phyloP scores from a whole-genome alignment of 2,888 invertebrate genomes.

The Dioctria linearis region DNA sequence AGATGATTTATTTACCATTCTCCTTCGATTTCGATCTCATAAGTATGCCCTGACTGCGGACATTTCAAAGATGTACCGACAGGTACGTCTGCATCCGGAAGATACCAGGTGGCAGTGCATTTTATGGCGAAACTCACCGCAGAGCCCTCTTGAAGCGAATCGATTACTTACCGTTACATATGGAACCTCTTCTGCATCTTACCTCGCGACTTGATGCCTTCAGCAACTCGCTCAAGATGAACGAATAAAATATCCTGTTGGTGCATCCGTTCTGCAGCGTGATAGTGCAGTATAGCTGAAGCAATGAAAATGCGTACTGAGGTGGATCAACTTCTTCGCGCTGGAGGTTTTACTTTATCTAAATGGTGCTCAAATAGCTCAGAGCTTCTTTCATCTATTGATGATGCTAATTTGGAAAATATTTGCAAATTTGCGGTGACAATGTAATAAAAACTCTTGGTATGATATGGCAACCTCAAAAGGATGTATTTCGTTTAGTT shows the following conservation, averaged over 20 bases:
- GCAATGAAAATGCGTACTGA: slow-evolving; percentile 10
- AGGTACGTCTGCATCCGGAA: slow-evolving; percentile 53
- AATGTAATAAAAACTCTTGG: no score
- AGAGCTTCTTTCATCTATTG: neutral
- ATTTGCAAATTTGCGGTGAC: neutral
- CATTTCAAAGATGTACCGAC: slow-evolving; percentile 59
- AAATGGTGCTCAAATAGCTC: neutral
- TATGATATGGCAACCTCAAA: no score
- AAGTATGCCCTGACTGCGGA: slow-evolving; percentile 35
- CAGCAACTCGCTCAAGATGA: slow-evolving; percentile 51
- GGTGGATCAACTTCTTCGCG: neutral
- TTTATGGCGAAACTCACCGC: slow-evolving; percentile 49
- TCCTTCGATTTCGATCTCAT: neutral
- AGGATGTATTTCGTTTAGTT: no score
- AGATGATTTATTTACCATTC: neutral
- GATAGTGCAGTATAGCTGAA: slow-evolving; percentile 50
- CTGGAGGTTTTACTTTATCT: neutral
- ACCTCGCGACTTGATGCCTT: slow-evolving; percentile 57
- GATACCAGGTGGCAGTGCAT: slow-evolving; percentile 57
- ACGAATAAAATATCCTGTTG: slow-evolving; percentile 49
- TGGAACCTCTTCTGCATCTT: slow-evolving; percentile 58
- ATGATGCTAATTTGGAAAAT: neutral
- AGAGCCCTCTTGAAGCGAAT: slow-evolving; percentile 41
- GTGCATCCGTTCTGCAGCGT: slow-evolving; percentile 46
- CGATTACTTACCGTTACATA: slow-evolving; percentile 57